Evolutionary conservation across 2,113 vertebrate genomes (phyloP).

Genomic region (Colaptes auratus): DNA sequence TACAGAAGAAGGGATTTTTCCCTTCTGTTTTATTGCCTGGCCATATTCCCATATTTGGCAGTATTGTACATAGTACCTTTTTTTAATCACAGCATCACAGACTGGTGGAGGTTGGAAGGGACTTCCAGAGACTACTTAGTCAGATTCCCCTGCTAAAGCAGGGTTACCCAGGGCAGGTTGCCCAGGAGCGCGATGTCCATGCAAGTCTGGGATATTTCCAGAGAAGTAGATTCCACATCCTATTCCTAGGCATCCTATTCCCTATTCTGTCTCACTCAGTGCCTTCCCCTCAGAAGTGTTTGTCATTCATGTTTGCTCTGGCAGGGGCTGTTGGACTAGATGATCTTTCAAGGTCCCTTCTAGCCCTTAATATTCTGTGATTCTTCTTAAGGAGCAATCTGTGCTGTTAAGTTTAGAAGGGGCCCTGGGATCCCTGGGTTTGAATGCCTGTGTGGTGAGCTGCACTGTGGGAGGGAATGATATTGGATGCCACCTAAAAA

Average conservation of each 20-base stretch:
- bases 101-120: no score
- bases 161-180: no score
- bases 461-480: neutral
- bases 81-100: neutral
- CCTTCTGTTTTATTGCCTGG: neutral
- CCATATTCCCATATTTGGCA: neutral
- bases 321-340: no score
- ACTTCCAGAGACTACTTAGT: no score
- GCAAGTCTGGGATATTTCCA: no score
- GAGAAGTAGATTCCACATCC: no score
- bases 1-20: neutral
- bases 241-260: no score
- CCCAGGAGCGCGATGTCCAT: no score
- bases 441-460: neutral
- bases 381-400: neutral
- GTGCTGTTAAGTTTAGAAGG: neutral
- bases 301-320: neutral
- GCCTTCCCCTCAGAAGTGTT: neutral
- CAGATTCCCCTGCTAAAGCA: no score
- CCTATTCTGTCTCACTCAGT: neutral
- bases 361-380: no score
- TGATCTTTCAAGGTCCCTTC: no score
- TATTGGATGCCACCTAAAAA: neutral
- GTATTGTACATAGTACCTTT: neutral
- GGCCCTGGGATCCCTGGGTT: accelerated